These are phyloP conservation scores for Ichneumoninae sp. DNA, from an alignment of 2,888 invertebrate genomes.

Conservation along the genomic window DNA sequence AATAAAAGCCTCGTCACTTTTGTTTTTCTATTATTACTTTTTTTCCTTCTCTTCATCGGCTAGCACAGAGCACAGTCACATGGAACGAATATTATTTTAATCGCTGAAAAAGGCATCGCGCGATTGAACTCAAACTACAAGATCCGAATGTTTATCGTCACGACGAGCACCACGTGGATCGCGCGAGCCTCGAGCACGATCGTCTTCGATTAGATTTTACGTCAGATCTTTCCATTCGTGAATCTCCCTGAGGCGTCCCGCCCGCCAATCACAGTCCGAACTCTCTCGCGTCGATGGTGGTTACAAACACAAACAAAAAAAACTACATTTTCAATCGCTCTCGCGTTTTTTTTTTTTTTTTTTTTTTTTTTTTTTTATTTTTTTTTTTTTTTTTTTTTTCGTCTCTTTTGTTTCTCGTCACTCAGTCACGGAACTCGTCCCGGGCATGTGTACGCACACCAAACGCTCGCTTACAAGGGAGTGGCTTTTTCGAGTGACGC, in stretches of 20 bases:
- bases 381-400: background rate
- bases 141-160: background rate
- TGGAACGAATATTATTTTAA: background rate
- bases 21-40: conserved; percentile 32
- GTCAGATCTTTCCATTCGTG: background rate
- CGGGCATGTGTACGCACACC: conserved; percentile 43
- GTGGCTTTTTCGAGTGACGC: conserved; percentile 70
- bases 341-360: background rate
- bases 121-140: background rate
- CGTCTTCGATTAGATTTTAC: background rate
- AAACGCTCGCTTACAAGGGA: conserved; percentile 67
- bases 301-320: background rate
- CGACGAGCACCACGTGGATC: conserved; percentile 1
- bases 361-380: background rate
- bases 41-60: background rate
- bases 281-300: background rate
- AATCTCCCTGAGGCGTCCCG: background rate
- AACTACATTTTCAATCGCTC: background rate
- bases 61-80: background rate
- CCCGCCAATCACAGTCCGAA: background rate
- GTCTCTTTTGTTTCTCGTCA: conserved; percentile 16
- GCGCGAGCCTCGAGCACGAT: background rate
- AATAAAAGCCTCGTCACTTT: conserved; percentile 47
- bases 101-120: background rate
- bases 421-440: background rate